These are phyloP conservation scores for Caenorhabditis wallacei DNA, from an alignment of 2,888 invertebrate species.

Conservation along the genomic window DNA sequence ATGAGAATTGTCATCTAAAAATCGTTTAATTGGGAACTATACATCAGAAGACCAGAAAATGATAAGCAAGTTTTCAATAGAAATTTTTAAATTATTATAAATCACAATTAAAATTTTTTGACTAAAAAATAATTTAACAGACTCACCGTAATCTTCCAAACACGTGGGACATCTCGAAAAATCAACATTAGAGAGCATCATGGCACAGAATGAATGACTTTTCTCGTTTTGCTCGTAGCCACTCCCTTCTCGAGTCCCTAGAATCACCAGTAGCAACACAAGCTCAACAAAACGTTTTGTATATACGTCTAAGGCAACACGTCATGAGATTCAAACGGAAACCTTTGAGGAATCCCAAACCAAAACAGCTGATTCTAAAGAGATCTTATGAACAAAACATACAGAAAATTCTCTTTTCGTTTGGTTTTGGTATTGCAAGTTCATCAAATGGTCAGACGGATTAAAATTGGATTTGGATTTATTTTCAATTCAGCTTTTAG, in stretches of 20 bases:
- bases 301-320: conserved; percentile 31
- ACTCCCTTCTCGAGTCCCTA: conserved; percentile 22
- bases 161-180: conserved; percentile 65
- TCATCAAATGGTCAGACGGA: conserved; percentile 20
- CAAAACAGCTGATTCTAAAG: conserved; percentile 29
- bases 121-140: background rate
- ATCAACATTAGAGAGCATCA: conserved; percentile 58
- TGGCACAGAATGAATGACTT: background rate
- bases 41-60: too few relatives aligned
- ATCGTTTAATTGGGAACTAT: too few relatives aligned
- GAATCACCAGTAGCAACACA: conserved; percentile 57
- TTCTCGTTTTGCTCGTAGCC: background rate
- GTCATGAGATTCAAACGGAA: conserved; percentile 43
- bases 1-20: conserved; percentile 62
- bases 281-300: conserved; percentile 47
- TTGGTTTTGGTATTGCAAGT: conserved; percentile 10
- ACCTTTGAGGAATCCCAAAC: conserved; percentile 51
- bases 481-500: background rate
- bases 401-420: background rate
- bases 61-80: background rate
- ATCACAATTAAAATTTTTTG: background rate
- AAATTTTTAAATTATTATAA: too few relatives aligned
- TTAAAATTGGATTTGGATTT: conserved; percentile 22
- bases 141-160: conserved; percentile 65
- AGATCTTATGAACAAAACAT: conserved; percentile 4